Percentiles rank a stretch among this genome's conserved stretches.
phyloP scores from a whole-genome alignment of 2,888 invertebrate genomes.

The Cephus runcator region DNA sequence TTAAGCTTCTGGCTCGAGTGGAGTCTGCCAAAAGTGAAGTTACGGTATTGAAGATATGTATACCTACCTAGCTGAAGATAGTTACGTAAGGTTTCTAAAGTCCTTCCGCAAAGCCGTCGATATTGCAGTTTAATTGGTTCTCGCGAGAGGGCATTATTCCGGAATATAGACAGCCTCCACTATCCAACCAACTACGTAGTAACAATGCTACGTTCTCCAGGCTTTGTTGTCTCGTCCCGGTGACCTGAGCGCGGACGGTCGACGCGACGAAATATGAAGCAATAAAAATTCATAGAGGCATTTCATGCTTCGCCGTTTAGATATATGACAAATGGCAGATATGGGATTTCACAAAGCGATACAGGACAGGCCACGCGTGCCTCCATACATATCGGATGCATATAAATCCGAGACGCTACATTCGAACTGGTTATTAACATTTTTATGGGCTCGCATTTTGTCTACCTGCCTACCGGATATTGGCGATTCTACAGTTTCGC shows the following conservation, averaged over 20 bases:
- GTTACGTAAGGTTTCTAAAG: neutral
- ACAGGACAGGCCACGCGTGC: conserved; percentile 6
- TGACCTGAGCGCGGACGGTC: neutral
- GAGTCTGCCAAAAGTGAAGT: neutral
- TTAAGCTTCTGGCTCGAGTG: neutral
- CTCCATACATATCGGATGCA: conserved; percentile 2
- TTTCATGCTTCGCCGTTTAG: conserved; percentile 6
- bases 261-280: conserved; percentile 4
- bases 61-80: neutral
- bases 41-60: neutral
- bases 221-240: neutral
- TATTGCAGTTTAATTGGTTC: conserved; percentile 5
- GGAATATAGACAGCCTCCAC: neutral
- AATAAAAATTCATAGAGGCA: conserved; percentile 4
- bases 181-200: neutral
- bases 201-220: neutral
- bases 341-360: conserved; percentile 5
- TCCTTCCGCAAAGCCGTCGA: neutral
- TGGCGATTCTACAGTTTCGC: neutral
- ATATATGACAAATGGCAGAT: conserved; percentile 6
- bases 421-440: conserved; percentile 2
- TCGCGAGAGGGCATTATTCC: neutral
- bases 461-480: neutral
- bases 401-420: neutral
- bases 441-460: conserved; percentile 6